A percentile compares a stretch with the other conserved stretches of the same genome.
These are phyloP conservation scores for Ophioderma brevispina DNA, from an alignment of 35 echinoderm and acorn worm genomes.

Conservation along the genomic window DNA sequence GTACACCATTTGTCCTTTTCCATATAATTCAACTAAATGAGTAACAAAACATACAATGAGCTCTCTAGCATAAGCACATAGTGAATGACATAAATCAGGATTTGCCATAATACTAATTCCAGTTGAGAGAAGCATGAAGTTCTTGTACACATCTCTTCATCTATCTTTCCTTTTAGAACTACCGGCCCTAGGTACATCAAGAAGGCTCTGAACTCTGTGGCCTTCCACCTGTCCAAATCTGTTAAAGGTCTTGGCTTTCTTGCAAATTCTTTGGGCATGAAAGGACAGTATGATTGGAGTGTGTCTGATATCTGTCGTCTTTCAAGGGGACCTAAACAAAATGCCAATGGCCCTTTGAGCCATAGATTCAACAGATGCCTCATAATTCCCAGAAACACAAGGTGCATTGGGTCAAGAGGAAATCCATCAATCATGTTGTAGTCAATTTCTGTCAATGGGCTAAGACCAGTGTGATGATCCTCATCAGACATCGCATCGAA, in stretches of 20 bases:
- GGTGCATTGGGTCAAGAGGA: constrained; percentile 79
- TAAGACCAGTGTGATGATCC: constrained; percentile 31
- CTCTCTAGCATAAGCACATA: constrained; percentile 23
- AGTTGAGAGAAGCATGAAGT: constrained; percentile 64
- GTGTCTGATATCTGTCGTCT: constrained; percentile 14
- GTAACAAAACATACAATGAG: constrained; percentile 38
- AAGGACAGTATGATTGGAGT: neutral
- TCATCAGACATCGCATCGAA: constrained; percentile 23
- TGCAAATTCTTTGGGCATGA: constrained; percentile 53
- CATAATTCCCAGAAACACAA: constrained; percentile 66
- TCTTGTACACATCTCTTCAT: constrained; percentile 47
- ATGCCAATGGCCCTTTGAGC: constrained; percentile 48
- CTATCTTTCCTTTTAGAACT: constrained; percentile 28
- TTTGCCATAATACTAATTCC: constrained; percentile 35
- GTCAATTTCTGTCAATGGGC: constrained; percentile 2
- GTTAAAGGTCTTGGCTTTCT: constrained; percentile 43
- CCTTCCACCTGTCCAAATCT: constrained; percentile 62
- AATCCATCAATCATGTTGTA: constrained; percentile 26
- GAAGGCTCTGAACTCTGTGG: constrained; percentile 67
- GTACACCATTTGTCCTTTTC: constrained; percentile 38
- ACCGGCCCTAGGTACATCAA: constrained; percentile 59
- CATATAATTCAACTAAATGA: constrained; percentile 48
- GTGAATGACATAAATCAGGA: neutral
- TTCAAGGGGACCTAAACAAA: neutral
- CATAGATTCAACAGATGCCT: constrained; percentile 43